A percentile compares a stretch with the other conserved stretches of the same genome.
These are phyloP conservation scores for Oxygymnocypris stewartii DNA, from an alignment of 2,113 vertebrate species.

Conservation along the genomic window DNA sequence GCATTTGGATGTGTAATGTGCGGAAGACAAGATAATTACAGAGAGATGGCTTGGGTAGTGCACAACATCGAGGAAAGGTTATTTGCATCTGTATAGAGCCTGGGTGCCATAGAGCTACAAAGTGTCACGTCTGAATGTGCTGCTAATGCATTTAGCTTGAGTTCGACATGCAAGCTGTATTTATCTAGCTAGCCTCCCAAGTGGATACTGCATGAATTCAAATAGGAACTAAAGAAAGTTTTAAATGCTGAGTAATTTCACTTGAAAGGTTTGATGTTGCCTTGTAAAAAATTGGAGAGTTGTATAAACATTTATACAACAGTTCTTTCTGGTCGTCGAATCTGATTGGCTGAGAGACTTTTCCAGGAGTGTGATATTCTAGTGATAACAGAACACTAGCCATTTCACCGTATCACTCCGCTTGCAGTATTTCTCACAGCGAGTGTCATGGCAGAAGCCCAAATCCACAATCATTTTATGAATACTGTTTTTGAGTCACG, in stretches of 20 bases:
- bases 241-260: not conserved
- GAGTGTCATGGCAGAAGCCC: too few relatives aligned
- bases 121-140: slow-evolving; percentile 31
- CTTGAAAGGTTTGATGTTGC: slow-evolving; percentile 6
- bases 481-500: too few relatives aligned
- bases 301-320: too few relatives aligned
- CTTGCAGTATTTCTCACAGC: too few relatives aligned
- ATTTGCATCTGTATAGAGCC: slow-evolving; percentile 57
- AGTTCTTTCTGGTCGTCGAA: too few relatives aligned
- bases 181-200: slow-evolving; percentile 21
- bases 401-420: too few relatives aligned
- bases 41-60: slow-evolving; percentile 49
- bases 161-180: not conserved
- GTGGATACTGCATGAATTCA: slow-evolving; percentile 3
- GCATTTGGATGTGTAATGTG: slow-evolving; percentile 63
- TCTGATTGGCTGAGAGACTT: too few relatives aligned
- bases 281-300: too few relatives aligned
- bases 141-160: slow-evolving; percentile 26
- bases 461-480: too few relatives aligned
- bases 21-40: slow-evolving; percentile 72
- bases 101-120: not conserved
- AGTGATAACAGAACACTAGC: too few relatives aligned
- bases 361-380: too few relatives aligned
- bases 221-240: slow-evolving; percentile 4
- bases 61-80: slow-evolving; percentile 45